phyloP scores from a whole-genome alignment of 1,140 invertebrate species.

The Aporrectodea caliginosa region DNA sequence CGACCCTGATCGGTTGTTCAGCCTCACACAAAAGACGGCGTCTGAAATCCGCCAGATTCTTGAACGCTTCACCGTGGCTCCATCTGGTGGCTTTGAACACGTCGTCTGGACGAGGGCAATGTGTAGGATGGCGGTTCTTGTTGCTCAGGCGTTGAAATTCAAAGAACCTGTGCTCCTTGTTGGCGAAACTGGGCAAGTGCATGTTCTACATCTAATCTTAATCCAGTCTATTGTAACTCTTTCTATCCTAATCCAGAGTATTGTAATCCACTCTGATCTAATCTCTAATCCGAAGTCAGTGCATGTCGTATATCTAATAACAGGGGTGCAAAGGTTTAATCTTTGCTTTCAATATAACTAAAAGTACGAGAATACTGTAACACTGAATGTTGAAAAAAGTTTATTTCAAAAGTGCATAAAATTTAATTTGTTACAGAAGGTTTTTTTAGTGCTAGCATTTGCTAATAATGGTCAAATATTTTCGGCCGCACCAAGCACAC shows the following conservation, averaged over 20 bases:
- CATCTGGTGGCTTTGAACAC: conserved; percentile 63
- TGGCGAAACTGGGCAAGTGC: conserved; percentile 77
- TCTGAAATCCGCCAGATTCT: conserved; percentile 71
- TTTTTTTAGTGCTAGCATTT: too few species aligned
- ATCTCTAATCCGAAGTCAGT: too few species aligned
- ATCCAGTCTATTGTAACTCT: background rate
- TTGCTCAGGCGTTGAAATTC: conserved; percentile 80
- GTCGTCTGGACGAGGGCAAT: conserved; percentile 92
- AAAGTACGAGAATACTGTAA: too few species aligned
- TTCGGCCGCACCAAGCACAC: too few species aligned
- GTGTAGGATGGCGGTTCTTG: conserved; percentile 83
- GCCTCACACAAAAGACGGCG: conserved; percentile 70
- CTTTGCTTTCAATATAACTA: too few species aligned
- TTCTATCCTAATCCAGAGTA: background rate
- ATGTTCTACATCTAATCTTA: conserved; percentile 1
- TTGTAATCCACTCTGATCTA: background rate
- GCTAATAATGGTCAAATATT: too few species aligned
- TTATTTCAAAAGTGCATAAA: too few species aligned
- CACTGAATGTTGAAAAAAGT: too few species aligned
- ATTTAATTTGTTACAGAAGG: too few species aligned
- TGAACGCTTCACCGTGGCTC: conserved; percentile 58
- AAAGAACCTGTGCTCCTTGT: conserved; percentile 92
- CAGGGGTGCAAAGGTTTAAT: too few species aligned
- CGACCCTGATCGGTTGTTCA: conserved; percentile 71
- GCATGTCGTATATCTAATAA: too few species aligned